Evolutionary conservation across 2,113 vertebrate genomes (phyloP).

Genomic region (Xiphophorus maculatus): DNA sequence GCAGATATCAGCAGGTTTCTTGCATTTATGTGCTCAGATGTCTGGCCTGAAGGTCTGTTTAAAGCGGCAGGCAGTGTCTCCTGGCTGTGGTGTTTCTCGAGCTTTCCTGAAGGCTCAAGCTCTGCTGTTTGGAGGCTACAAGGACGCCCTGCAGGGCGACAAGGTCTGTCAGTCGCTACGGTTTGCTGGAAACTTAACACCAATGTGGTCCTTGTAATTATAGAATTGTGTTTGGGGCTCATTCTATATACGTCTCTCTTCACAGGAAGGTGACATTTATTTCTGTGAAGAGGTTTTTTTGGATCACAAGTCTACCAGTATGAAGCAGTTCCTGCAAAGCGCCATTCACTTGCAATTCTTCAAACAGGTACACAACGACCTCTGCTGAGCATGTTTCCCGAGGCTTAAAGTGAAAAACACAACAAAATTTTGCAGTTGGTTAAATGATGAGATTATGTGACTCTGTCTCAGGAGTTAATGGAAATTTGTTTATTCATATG

Average conservation of each 20-base stretch:
- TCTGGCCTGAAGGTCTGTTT: conserved; percentile 83
- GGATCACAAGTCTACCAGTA: conserved; percentile 81
- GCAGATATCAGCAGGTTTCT: not conserved
- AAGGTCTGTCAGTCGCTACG: conserved; percentile 43
- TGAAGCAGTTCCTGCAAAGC: conserved; percentile 84
- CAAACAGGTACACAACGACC: conserved; percentile 83
- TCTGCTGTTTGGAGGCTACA: conserved; percentile 88
- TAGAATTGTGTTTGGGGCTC: not conserved
- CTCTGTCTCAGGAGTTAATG: not conserved
- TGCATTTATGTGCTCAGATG: conserved; percentile 69
- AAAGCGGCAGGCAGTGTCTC: conserved; percentile 82
- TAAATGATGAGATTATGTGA: not conserved
- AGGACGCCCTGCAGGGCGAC: conserved; percentile 78
- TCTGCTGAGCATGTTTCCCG: conserved; percentile 31
- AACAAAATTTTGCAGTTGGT: conserved; percentile 5
- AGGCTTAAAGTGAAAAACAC: not conserved
- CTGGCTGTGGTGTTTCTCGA: conserved; percentile 85
- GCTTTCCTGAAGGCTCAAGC: conserved; percentile 89
- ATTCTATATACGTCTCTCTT: not conserved
- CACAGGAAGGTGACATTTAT: conserved; percentile 78
- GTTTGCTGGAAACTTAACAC: not conserved
- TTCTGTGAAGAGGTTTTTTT: conserved; percentile 86
- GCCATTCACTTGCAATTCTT: conserved; percentile 90
- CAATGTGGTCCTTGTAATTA: not conserved
- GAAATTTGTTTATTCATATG: no score